Percentiles rank a stretch among this genome's conserved stretches.
These are phyloP conservation scores for Jaculus jaculus DNA, from an alignment of 2,113 vertebrate genomes.

Conservation along the genomic window DNA sequence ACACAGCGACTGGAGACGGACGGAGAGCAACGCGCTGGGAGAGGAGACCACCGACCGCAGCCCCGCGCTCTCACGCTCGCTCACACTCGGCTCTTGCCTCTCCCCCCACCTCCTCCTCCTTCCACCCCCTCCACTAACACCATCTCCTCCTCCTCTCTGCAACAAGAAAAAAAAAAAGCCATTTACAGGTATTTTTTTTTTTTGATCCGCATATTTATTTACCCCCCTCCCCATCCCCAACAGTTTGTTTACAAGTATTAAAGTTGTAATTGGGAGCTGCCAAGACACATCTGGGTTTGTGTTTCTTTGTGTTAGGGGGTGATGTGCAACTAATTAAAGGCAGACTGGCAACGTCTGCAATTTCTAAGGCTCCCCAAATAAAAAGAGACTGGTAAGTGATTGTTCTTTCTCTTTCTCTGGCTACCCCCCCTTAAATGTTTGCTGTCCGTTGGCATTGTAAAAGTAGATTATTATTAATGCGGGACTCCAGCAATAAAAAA, in stretches of 20 bases:
- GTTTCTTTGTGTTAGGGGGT: constrained; percentile 88
- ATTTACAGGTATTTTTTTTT: constrained; percentile 85
- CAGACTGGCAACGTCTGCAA: constrained; percentile 92
- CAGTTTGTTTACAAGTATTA: constrained; percentile 88
- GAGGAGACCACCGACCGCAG: constrained; percentile 81
- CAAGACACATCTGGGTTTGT: constrained; percentile 87
- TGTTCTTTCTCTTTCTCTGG: constrained; percentile 79
- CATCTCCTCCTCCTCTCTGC: constrained; percentile 81
- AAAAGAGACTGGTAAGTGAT: constrained; percentile 95
- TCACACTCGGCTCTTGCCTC: constrained; percentile 79
- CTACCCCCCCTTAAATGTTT: constrained; percentile 69
- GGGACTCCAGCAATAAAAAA: constrained; percentile 83
- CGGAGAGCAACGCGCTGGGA: constrained; percentile 85
- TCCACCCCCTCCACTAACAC: constrained; percentile 79
- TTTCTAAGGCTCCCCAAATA: constrained; percentile 89
- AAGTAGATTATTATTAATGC: constrained; percentile 86
- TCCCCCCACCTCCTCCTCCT: constrained; percentile 77
- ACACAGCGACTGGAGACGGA: constrained; percentile 93
- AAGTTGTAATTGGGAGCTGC: constrained; percentile 87
- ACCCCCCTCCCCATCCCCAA: constrained; percentile 65
- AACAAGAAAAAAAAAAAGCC: constrained; percentile 82
- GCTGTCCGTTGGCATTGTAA: constrained; percentile 83
- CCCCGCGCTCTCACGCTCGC: constrained; percentile 78
- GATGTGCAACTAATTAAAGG: constrained; percentile 93
- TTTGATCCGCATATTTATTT: no score